Evolutionary conservation across 2,113 vertebrate species (phyloP), one percentile per base, ranked within the genome.

Genomic region (Orientallactaga bullata): DNA sequence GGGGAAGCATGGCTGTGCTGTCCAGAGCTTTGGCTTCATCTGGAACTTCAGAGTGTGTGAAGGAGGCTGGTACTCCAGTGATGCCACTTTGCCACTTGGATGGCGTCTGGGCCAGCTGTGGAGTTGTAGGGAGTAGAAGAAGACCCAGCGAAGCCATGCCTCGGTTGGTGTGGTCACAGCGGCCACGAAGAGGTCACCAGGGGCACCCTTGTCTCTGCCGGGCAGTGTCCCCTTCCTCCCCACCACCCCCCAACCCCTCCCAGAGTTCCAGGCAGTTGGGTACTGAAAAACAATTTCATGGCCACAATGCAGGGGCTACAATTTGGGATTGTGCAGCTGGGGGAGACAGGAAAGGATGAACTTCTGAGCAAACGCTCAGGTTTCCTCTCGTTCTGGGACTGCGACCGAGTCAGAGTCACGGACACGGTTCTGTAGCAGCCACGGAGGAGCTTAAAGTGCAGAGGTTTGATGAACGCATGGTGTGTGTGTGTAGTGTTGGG

Each of bases 391-490:
- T 81, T 88, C 68, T 35, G 86, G 92, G 86, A 51, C 80, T 24
- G 21, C 95, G 77, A 83, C 73, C 24, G 83, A 92, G 76, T 93
- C 68, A 39, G 77, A 90, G 94, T 84, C 76, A 0, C 47, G 23
- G 84, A 94, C 68, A 42, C 73, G 8, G 68, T 74, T 81, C 68
- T 93, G 90, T n/a, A n/a, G n/a, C n/a, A n/a, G n/a, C n/a, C n/a
- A n/a, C 69, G 1, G 73, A 30, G 37, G 76, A 28, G 51, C 18
- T 32, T 24, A 32, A 35, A 3, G 68, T 82, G 88, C 94, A 68
- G 86, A 81, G 92, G 42, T 85, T 79, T 86, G 82, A 30, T 77
- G 69, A 71, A 77, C 1, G 73, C 32, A 0, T 51, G 51, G 58
- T 73, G 72, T 72, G 15, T 32, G 55, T 55, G 55, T 12, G 55